These are phyloP conservation scores for Neodon shergylaensis DNA, from an alignment of 2,113 vertebrate genomes.

Conservation along the genomic window DNA sequence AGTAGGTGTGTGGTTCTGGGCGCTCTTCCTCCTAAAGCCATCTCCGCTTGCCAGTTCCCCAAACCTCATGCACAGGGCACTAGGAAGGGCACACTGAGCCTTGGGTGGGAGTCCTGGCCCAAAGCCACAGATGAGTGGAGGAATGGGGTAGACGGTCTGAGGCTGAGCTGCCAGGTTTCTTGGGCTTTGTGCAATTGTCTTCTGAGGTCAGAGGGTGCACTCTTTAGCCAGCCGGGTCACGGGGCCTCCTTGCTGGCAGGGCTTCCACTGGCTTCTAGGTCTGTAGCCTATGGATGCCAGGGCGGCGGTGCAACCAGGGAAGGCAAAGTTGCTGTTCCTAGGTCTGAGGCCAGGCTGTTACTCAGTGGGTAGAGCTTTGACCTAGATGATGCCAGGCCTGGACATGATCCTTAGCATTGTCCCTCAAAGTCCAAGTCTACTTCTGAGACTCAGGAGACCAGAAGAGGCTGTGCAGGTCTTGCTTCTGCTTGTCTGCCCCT, in stretches of 20 bases:
- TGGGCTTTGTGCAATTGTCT: conserved; percentile 10
- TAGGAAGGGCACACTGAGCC: background rate
- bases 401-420: background rate
- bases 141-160: background rate
- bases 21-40: conserved; percentile 26
- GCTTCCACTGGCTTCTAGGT: background rate
- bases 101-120: conserved; percentile 63
- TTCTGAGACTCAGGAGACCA: background rate
- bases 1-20: conserved; percentile 60
- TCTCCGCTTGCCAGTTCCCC: background rate
- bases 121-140: conserved; percentile 11
- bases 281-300: conserved; percentile 11
- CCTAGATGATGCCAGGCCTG: background rate
- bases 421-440: background rate
- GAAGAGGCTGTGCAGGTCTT: background rate
- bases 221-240: conserved; percentile 20
- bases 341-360: background rate
- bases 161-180: conserved; percentile 49
- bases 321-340: background rate
- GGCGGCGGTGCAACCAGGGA: background rate
- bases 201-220: conserved; percentile 59
- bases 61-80: background rate
- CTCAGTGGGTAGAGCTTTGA: background rate
- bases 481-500: conserved; percentile 34
- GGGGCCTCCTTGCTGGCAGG: conserved; percentile 55